Base-by-base conservation (phyloP, 1,140 invertebrate species). In the Brachionus asplanchnoidis region DNA sequence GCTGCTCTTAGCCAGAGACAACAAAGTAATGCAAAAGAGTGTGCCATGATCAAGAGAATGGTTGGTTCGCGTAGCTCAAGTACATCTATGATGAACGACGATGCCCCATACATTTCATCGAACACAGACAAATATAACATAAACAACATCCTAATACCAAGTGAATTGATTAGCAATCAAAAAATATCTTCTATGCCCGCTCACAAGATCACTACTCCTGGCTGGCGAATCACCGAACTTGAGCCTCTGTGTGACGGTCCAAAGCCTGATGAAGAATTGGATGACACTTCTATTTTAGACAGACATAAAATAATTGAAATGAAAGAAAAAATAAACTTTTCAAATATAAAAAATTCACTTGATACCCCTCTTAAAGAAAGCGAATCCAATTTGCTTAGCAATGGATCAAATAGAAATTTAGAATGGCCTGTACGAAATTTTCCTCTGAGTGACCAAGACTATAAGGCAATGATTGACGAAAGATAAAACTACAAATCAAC, bases 331-430 rank as follows among this genome's bases (percentile, higher is more conserved):
- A 40, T 75, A 42, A 75, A 75, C 17, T 75, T 75, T 40, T 42
- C 17, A 40, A 75, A 42, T 75, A 42, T 17, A 42, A 75, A 77
- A 50, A 36, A 77, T 77, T 77, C 46, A 75, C 44, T 75, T 75
- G 40, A 40, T n/a, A 14, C 32, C 40, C 28, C 14, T 32, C 26
- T 70, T 11, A 70, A 36, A 36, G 66, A 60, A 23, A 9, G 20
- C 3, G 53, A 75, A 44, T 42, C 70, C 12, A 75, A 9, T 75
- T 75, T 75, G 70, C 12, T 26, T 28, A 75, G 40, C 17, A 75
- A 44, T 44, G 70, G 36, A 50, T 23, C 73, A 50, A 77, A 77
- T 23, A 36, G 5, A 26, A 50, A 77, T 23, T 4, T 28, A 14
- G 73, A 77, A 50, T 50, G 73, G 42, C 73, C 73, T 50, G 26